Evolutionary conservation across 2,797 vertebrate genomes (phyloP).

Genomic region (Sciurus carolinensis): DNA sequence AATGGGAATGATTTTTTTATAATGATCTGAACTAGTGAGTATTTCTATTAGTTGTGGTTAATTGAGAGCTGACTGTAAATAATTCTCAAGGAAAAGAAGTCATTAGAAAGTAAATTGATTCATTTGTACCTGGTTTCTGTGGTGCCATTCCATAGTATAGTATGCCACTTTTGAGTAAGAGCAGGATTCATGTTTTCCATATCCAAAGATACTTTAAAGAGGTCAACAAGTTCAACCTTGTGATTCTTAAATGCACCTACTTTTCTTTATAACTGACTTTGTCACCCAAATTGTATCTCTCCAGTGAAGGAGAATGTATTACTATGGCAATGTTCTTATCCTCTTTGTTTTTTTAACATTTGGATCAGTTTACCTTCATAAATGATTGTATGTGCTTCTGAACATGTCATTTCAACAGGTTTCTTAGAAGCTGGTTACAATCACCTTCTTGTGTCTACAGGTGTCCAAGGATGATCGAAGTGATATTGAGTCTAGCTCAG

Average conservation of each 20-base stretch:
- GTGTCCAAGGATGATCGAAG: constrained; percentile 97
- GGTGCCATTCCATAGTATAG: background rate
- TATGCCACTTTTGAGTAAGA: background rate
- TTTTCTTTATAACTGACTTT: background rate
- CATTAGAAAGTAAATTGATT: background rate
- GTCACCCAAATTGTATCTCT: background rate
- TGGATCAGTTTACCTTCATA: background rate
- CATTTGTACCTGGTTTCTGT: background rate
- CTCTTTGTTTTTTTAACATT: background rate
- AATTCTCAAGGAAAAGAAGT: background rate
- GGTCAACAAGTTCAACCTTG: background rate
- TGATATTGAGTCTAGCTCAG: constrained; percentile 98
- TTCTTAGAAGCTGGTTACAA: constrained; percentile 33
- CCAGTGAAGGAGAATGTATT: background rate
- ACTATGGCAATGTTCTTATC: background rate
- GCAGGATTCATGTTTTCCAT: background rate
- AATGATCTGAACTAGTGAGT: background rate
- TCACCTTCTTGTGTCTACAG: constrained; percentile 87
- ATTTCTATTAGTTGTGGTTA: background rate
- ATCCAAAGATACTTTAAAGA: background rate
- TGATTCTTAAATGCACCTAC: background rate
- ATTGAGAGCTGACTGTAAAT: constrained; percentile 26
- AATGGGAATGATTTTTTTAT: background rate
- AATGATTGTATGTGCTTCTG: constrained; percentile 16
- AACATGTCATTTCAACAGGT: background rate